Evolutionary conservation across 2,797 vertebrate species (phyloP).

Genomic region (Molossus molossus): DNA sequence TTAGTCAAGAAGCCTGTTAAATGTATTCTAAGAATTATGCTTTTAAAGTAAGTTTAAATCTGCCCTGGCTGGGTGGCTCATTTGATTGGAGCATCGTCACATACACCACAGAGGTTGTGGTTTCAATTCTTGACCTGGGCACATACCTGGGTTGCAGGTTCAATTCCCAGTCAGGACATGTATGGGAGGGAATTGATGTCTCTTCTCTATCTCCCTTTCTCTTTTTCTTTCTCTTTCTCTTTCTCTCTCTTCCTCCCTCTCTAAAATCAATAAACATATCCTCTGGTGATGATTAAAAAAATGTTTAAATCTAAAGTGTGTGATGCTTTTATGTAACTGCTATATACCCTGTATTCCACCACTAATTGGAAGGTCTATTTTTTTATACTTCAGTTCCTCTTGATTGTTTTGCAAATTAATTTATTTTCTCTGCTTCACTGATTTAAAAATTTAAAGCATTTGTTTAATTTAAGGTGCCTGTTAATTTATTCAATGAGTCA

Average conservation of each 20-base stretch:
- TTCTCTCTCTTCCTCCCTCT: no score
- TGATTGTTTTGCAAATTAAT: slow-evolving; percentile 53
- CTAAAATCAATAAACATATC: not conserved
- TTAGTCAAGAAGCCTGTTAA: not conserved
- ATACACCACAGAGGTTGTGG: not conserved
- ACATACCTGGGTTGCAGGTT: not conserved
- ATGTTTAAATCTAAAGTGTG: not conserved
- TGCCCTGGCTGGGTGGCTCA: not conserved
- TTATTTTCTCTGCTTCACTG: not conserved
- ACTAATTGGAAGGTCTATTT: not conserved
- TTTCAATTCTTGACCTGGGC: not conserved
- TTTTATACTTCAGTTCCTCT: not conserved
- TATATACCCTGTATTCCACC: not conserved
- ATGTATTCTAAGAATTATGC: slow-evolving; percentile 2
- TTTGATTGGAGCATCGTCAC: not conserved
- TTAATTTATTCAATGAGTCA: slow-evolving; percentile 59
- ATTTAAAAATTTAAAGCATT: slow-evolving; percentile 53
- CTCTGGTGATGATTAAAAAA: not conserved
- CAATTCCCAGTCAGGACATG: not conserved
- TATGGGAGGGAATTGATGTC: not conserved
- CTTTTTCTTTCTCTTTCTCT: no score
- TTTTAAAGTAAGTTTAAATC: slow-evolving; percentile 11
- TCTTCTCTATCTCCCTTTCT: not conserved
- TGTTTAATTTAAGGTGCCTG: slow-evolving; percentile 13
- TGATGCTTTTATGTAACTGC: not conserved